Base-by-base conservation (phyloP, 2,888 invertebrate genomes). In the Ditula angustiorana region DNA sequence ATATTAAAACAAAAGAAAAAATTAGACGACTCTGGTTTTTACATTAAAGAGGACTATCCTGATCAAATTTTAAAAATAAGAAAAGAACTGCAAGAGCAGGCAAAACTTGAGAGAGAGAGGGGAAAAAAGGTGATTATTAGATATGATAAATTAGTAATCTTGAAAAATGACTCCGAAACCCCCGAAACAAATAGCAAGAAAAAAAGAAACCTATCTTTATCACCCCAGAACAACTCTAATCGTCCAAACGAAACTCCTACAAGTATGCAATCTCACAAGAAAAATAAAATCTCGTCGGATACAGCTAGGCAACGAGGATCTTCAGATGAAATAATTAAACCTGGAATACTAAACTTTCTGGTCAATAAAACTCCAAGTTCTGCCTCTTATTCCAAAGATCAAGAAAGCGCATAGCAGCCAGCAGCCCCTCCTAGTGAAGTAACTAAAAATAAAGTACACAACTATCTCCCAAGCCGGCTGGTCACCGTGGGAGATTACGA, bases 11-110 rank as follows among this genome's bases (percentile, higher is more conserved):
- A 49, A 2, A 60, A n/a, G 24, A 30, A 24, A 16, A 7, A 4
- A 19, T 10, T 52, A 8, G 10, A 52, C 21, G 33, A 52, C 4
- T 21, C 52, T 5, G 3, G 30, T 8, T 53, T 57, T 0, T 69
- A 63, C 46, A 49, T 67, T 2, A 67, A 61, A 30, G 67, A 70
- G 33, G 69, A 67, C 19, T 67, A 23, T n/a, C 53, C 66, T 2
- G 58, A 69, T 19, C 59, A 66, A 30, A 46, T 64, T 11, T 23
- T 68, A 5, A 63, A 66, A 63, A 53, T 28, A 30, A 30, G 67
- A 1, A 69, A 55, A 33, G 21, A 57, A 53, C 19, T 67, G 58
- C 66, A 63, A 19, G 13, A 41, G 16, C 10, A 58, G 37, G n/a
- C 65, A 1, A 67, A n/a, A n/a, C n/a, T n/a, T n/a, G n/a, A n/a